Percentiles rank a stretch among this genome's conserved stretches.
These are phyloP conservation scores for Gopherus flavomarginatus DNA, from an alignment of 2,113 vertebrate species.

Conservation along the genomic window DNA sequence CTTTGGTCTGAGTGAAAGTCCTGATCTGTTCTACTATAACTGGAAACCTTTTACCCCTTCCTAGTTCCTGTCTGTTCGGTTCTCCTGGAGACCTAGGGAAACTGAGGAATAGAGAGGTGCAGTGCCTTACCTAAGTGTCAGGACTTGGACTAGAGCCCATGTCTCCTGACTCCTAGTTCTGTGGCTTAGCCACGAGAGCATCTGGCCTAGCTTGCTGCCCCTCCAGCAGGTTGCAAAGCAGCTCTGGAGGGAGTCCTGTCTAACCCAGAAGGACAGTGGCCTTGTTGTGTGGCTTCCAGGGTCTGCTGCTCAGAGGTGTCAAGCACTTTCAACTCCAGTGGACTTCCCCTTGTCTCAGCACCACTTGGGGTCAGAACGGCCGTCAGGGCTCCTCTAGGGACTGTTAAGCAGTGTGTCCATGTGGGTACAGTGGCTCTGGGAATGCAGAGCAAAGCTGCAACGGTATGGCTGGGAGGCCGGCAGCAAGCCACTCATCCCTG, in stretches of 20 bases:
- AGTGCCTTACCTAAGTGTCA: not conserved
- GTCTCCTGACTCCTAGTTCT: not conserved
- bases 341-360: not conserved
- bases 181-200: not conserved
- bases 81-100: not conserved
- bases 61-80: not conserved
- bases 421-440: not conserved
- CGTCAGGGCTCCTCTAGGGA: not conserved
- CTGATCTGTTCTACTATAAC: accelerated
- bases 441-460: not conserved
- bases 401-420: not conserved
- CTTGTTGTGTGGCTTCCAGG: not conserved
- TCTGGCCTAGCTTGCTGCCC: not conserved
- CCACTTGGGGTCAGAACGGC: not conserved
- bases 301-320: not conserved
- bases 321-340: no score
- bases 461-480: not conserved
- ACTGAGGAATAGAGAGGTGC: not conserved
- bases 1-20: not conserved
- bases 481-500: not conserved
- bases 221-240: not conserved
- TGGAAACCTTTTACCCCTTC: not conserved
- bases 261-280: accelerated
- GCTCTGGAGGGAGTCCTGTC: not conserved
- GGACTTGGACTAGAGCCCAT: not conserved